Evolutionary conservation across 2,888 invertebrate species (phyloP), one percentile per base, ranked within the genome.

Genomic region (Caenorhabditis sp.): DNA sequence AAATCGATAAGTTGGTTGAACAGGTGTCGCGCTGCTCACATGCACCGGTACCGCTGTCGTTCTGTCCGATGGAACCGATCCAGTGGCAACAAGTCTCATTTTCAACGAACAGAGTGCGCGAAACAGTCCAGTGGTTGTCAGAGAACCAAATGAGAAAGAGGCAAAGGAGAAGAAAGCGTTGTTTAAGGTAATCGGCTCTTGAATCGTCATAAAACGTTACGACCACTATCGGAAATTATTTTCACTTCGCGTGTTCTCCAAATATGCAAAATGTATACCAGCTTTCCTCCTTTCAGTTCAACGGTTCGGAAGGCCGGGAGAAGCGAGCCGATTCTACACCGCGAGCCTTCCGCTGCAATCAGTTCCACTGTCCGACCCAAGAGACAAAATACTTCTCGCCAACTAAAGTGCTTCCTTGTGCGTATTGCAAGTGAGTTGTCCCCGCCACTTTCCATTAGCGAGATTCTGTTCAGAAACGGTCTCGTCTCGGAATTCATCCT

Each of bases 401-500:
- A 0, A 37, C 43, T 2, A 78, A 74, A 61, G 27, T 27, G 0
- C 7, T 66, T 5, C 37, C 73, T 0, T 78, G 78, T 61, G 11
- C 70, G 2, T 78, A 65, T n/a, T 78, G 78, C 73, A 78, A 70
- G 77, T 77, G 11, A 46, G 70, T 35, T 5, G 11, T n/a, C 24
- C 27, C 37, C 3, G 13, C 20, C 13, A 9, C 0, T 11, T 24
- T n/a, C 5, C n/a, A 39, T 7, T 45, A 17, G 6, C 20, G 8
- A 15, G 9, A 50, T 37, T 39, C 17, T 1, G 15, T 70, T 41
- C 63, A 80, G 80, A 70, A 59, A 37, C 17, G 75, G 73, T n/a
- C 52, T 62, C 6, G 80, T 80, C 11, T 15, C 48, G 5, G 81
- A 81, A 37, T 79, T 78, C 22, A 56, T 79, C 3, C n/a, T 81